Evolutionary conservation across 2,797 vertebrate species (phyloP).

Genomic region (Aphelocoma californica): DNA sequence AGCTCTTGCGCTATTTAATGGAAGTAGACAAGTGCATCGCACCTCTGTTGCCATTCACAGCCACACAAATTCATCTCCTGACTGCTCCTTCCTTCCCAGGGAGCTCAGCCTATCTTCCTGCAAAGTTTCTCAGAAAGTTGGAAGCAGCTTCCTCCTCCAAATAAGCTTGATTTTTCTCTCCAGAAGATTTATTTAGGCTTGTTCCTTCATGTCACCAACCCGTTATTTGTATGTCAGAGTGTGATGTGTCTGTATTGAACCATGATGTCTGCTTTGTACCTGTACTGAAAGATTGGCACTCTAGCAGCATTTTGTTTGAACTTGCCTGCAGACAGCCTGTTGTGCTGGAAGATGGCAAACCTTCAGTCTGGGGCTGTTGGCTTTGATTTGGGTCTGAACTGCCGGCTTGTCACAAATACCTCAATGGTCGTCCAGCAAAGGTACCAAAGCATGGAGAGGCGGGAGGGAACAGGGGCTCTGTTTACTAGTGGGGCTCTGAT

Average conservation of each 20-base stretch:
- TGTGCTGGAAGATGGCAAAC: not conserved
- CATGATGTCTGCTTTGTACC: slow-evolving; percentile 23
- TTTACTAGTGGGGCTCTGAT: not conserved
- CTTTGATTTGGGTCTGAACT: slow-evolving; percentile 50
- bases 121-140: not conserved
- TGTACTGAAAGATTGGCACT: slow-evolving; percentile 27
- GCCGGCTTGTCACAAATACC: slow-evolving; percentile 19
- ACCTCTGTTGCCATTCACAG: not conserved
- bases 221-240: not conserved
- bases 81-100: not conserved
- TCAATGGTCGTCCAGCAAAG: slow-evolving; percentile 27
- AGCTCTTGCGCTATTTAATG: not conserved
- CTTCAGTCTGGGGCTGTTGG: slow-evolving; percentile 4
- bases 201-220: not conserved
- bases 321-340: slow-evolving; percentile 31
- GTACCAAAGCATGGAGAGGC: slow-evolving; percentile 22
- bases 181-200: slow-evolving; percentile 19
- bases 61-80: not conserved
- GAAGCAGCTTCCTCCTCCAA: not conserved
- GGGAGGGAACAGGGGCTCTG: not conserved
- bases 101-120: not conserved
- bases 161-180: not conserved
- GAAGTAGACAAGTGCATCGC: not conserved
- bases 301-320: slow-evolving; percentile 36
- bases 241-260: not conserved